Percentiles rank a stretch among this genome's conserved stretches.
phyloP scores from a whole-genome alignment of 1,140 invertebrate genomes.

The Drosophila rufa region DNA sequence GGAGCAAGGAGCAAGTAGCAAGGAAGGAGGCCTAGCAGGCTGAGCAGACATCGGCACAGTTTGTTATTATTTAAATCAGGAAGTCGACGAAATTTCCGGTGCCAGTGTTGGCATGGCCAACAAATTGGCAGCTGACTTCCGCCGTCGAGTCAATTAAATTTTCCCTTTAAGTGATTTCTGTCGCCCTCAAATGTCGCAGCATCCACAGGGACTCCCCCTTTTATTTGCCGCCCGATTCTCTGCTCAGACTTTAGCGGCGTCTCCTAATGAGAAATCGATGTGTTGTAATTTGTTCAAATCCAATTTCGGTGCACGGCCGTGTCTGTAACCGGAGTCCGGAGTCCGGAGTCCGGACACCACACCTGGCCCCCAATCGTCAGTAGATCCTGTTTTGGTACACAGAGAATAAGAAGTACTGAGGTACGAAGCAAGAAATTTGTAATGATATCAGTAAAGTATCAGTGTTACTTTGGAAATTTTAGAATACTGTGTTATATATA shows the following conservation, averaged over 20 bases:
- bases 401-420: not conserved
- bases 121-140: constrained; percentile 73
- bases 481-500: not conserved
- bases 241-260: too few relatives aligned
- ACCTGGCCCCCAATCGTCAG: constrained; percentile 59
- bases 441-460: not conserved
- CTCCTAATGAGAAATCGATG: constrained; percentile 79
- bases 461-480: not conserved
- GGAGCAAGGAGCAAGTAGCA: not conserved
- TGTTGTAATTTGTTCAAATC: constrained; percentile 65
- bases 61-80: constrained; percentile 85
- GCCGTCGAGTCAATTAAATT: constrained; percentile 78
- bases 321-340: constrained; percentile 24
- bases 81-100: constrained; percentile 83
- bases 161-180: constrained; percentile 81
- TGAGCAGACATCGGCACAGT: constrained; percentile 65
- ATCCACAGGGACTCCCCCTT: not conserved
- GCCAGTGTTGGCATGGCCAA: constrained; percentile 66
- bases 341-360: constrained; percentile 38
- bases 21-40: constrained; percentile 4
- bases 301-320: constrained; percentile 56
- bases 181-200: constrained; percentile 72
- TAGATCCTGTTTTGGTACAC: constrained; percentile 10
- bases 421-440: too few relatives aligned
- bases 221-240: constrained; percentile 12